Conservation (phyloP, 2,888 invertebrate species). For the Leptodirus hochenwartii region DNA sequence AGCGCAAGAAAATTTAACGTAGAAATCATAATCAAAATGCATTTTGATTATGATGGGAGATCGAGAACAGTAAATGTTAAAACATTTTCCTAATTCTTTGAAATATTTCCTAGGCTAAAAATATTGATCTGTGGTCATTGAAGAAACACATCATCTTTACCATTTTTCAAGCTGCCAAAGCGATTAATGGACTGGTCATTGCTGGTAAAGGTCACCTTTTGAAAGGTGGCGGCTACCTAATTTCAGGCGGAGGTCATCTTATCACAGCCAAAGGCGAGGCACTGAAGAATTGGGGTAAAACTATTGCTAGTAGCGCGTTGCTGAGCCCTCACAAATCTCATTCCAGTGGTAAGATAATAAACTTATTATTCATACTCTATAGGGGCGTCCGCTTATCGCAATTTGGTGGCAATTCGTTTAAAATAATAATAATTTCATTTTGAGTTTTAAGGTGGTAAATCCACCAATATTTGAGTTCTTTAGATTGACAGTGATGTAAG, state of each 20-base stretch:
- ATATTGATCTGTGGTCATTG: conserved; percentile 42
- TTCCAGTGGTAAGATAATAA: conserved; percentile 16
- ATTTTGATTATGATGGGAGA: no score
- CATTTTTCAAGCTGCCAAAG: conserved; percentile 72
- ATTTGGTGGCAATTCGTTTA: no score
- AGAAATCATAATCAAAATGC: no score
- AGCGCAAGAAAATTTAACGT: no score
- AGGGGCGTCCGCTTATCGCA: no score
- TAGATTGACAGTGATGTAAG: no score
- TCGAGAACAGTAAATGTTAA: no score
- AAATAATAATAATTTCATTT: no score
- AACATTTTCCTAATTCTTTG: no score
- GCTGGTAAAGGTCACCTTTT: conserved; percentile 77
- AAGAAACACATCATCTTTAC: conserved; percentile 71
- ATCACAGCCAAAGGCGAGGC: conserved; percentile 63
- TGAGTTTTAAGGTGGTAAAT: no score
- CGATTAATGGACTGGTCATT: conserved; percentile 71
- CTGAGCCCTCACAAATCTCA: conserved; percentile 32
- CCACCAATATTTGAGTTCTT: no score
- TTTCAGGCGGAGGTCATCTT: conserved; percentile 44
- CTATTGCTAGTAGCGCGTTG: conserved; percentile 53
- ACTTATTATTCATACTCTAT: conserved; percentile 3
- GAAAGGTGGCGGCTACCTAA: conserved; percentile 59
- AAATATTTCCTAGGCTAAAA: no score
- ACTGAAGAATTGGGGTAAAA: conserved; percentile 60